Base-by-base conservation (phyloP, 2,797 vertebrate genomes). In the Takifugu rubripes region DNA sequence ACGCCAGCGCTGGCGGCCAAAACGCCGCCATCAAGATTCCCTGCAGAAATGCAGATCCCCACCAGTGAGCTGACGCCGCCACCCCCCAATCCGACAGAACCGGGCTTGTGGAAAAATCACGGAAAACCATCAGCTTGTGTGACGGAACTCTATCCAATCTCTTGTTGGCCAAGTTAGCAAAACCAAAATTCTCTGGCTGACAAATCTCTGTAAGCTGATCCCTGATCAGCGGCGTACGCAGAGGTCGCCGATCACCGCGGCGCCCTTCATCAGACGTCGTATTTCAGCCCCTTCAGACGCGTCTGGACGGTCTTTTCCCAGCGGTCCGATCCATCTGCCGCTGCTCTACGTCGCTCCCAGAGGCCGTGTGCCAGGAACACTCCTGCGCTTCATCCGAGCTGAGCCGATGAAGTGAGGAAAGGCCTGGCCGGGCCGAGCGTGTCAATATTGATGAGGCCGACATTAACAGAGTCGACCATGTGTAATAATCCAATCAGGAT, bases 301-400 rank as follows among this genome's bases (percentile, higher is more conserved):
- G 70, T 45, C 51, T 78, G 84, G 75, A 87, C 83, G 9, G 1
- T 10, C 31, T 33, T 10, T 33, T 33, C 31, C 12, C n/a, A 87
- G 84, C 77, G 70, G 85, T 81, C 56, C 25, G 40, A 33, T 33
- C 7, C 31, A 10, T 33, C 31, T 59, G 74, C 74, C 59, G 21
- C 61, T 60, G 64, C 50, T 78, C 50, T 78, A 69, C 59, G 59
- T 36, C 68, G 70, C 56, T 67, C 69, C 65, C 66, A 53, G 21
- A 78, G 73, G 72, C 64, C 76, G 68, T 82, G 84, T 80, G 78
- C 73, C 70, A 69, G 64, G 73, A 69, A 70, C 63, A 66, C 74
- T 78, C 31, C 8, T 7, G 15, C 49, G 77, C 70, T 74, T 77
- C 76, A 84, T 81, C 61, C 25, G 47, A 48, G 52, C 58, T 21